Evolutionary conservation across 2,888 invertebrate genomes (phyloP).

Genomic region (Aphidoletes aphidimyza): DNA sequence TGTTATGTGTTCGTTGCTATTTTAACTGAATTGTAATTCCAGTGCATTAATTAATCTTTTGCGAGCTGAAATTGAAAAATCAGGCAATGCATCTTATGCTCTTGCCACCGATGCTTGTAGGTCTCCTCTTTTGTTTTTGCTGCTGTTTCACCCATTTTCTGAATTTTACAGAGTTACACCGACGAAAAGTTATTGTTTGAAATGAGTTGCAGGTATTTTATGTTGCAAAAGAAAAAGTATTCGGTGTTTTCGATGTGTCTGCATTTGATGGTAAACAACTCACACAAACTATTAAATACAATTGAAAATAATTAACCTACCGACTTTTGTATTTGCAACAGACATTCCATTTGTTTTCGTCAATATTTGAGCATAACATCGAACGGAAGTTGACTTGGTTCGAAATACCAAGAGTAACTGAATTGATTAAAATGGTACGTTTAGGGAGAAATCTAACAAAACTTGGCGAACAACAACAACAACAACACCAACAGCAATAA

Average conservation of each 20-base stretch:
- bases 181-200: neutral
- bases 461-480: neutral
- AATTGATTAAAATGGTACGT: slow-evolving; percentile 36
- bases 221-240: neutral
- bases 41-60: slow-evolving; percentile 25
- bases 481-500: neutral
- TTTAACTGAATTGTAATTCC: slow-evolving; percentile 9
- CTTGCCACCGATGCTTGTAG: too few species aligned
- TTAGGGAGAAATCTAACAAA: neutral
- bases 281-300: slow-evolving; percentile 3
- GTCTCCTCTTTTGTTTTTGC: too few species aligned
- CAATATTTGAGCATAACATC: neutral
- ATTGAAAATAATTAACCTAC: slow-evolving; percentile 13
- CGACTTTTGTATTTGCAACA: neutral
- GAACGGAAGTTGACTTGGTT: neutral
- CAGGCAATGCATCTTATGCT: slow-evolving; percentile 2
- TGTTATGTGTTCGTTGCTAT: neutral
- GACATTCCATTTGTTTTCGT: neutral
- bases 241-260: neutral
- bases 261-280: neutral
- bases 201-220: neutral
- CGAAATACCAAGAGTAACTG: slow-evolving; percentile 6
- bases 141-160: neutral
- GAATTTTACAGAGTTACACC: too few species aligned
- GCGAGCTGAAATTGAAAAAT: slow-evolving; percentile 18